phyloP scores from a whole-genome alignment of 1,140 invertebrate genomes.

The Reticulitermes speratus region DNA sequence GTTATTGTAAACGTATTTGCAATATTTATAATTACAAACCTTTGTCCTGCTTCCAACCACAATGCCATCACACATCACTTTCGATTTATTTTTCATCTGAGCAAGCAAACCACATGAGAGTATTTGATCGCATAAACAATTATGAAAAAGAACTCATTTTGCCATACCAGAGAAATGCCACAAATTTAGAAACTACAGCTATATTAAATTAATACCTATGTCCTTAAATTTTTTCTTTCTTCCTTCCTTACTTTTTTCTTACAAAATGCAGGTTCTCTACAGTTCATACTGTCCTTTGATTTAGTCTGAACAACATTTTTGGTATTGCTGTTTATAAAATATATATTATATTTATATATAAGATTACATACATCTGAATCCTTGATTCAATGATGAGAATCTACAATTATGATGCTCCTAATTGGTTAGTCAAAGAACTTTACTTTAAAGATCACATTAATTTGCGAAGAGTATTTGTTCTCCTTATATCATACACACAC shows the following conservation, averaged over 20 bases:
- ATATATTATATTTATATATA: slow-evolving; percentile 22
- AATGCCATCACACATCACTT: background rate
- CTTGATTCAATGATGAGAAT: background rate
- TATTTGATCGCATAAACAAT: background rate
- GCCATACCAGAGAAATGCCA: background rate
- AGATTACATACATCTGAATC: background rate
- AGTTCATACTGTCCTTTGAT: slow-evolving; percentile 19
- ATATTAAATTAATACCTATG: background rate
- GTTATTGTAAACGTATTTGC: background rate
- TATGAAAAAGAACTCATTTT: background rate
- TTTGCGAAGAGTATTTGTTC: background rate
- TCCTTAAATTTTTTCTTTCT: background rate
- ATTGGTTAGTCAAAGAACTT: background rate
- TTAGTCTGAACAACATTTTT: slow-evolving; percentile 28
- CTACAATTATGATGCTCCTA: background rate
- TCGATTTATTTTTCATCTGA: background rate
- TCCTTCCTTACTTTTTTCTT: background rate
- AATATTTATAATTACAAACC: background rate
- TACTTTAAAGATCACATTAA: background rate
- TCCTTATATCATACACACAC: background rate
- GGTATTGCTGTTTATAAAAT: slow-evolving; percentile 29
- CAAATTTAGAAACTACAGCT: background rate
- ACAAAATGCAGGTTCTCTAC: background rate
- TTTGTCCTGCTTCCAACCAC: background rate
- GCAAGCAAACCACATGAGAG: background rate